Evolutionary conservation across 1,140 invertebrate species (phyloP), one percentile per base, ranked within the genome.

Genomic region (Heterodera schachtii): DNA sequence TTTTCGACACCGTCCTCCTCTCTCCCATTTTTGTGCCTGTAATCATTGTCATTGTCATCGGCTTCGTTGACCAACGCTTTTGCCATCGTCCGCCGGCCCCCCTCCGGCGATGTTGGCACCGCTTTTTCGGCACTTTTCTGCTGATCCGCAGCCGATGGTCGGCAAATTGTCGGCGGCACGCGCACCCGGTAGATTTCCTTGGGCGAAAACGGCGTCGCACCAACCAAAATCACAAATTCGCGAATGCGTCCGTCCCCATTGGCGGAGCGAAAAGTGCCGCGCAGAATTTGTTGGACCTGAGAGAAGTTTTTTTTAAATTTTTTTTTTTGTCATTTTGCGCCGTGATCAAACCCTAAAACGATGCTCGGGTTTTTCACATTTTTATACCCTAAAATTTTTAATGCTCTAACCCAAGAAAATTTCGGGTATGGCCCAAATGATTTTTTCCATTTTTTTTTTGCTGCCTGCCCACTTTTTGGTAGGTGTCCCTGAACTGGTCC

Each of bases 161-260:
- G 31, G 11, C 52, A 52, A 77, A 73, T 16, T 8, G 8, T 7
- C 44, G 52, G 41, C 43, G 47, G 21, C 47, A 81, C 73, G 52
- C 49, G 79, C n/a, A 82, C 78, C 21, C 81, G 60, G 57, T 82
- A 82, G 6, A 82, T 41, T 80, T 82, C 79, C 64, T 81, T 79
- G 49, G 81, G 81, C 64, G 57, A 81, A 67, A 75, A 81, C 44
- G 81, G 81, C 13, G 77, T 78, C 44, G 75, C 74, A 67, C 81
- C 81, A 11, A 82, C 44, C 64, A 82, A 44, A 52, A 82, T 82
- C 19, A 81, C 47, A 73, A 82, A 67, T 69, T 82, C 81, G 46
- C 44, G 57, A n/a, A 82, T 82, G 6, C 67, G 46, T 11, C n/a
- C 76, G 57, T 76, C 47, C 13, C n/a, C 67, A 64, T 82, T 82